Base-by-base conservation (phyloP, 1,140 invertebrate species). In the Lysiphlebus fabarum region DNA sequence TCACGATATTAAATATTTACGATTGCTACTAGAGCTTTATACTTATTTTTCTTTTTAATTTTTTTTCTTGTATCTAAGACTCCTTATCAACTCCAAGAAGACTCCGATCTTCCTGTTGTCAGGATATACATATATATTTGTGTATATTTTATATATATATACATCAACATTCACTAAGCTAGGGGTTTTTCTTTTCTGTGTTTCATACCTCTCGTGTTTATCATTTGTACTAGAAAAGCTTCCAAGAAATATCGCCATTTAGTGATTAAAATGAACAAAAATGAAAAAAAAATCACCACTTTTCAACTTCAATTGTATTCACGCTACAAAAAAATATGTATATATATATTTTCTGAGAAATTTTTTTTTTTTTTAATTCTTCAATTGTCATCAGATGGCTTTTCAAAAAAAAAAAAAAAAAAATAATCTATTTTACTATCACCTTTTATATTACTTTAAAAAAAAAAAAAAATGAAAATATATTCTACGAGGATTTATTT, bases 1-100 rank as follows among this genome's bases (percentile, higher is more conserved):
- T 79, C 76, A 76, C 74, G 76, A 78, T 78, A 78, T 79, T 79
- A 79, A 79, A 79, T 73, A 79, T 79, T 77, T 79, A 79, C 70
- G 73, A 78, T 78, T 73, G 67, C 68, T 66, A 64, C 37, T 62
- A n/a, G 36, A 12, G n/a, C 14, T 45, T 40, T 54, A 14, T 59
- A 44, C 40, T 43, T 40, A 50, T 61, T 44, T 61, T 53, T 48
- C 33, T 12, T 14, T 55, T 55, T 40, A 37, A 53, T 43, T 41
- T 48, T 56, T 56, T 50, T 60, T 48, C 51, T 62, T 59, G 8
- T 45, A 43, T 59, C 42, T 53, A 53, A 65, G 63, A 65, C 59
- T 34, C 38, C 36, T 68, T 63, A 63, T 59, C 66, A 59, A 40
- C 63, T 48, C 62, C 65, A 66, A 69, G n/a, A n/a, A n/a, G n/a